Percentiles rank a stretch among this genome's conserved stretches.
Evolutionary conservation across 2,888 invertebrate species (phyloP).

Genomic region (Acanthosoma haemorrhoidale): DNA sequence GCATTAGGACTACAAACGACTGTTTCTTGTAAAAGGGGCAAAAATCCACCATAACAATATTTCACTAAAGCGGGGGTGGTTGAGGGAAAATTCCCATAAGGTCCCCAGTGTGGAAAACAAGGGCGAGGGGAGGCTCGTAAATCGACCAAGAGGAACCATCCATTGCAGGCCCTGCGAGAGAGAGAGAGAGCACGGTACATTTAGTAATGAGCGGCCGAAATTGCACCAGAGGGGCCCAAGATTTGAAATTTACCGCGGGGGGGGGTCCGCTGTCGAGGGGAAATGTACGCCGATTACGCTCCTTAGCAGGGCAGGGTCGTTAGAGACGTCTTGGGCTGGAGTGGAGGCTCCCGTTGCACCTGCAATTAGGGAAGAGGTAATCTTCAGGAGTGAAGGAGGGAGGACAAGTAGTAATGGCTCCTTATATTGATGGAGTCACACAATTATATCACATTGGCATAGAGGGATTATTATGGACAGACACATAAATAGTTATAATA

Average conservation of each 20-base stretch:
- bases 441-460: too few relatives aligned
- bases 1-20: neutral
- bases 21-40: neutral
- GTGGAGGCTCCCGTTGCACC: neutral
- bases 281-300: neutral
- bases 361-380: too few relatives aligned
- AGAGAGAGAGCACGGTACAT: constrained; percentile 11
- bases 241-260: neutral
- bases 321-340: neutral
- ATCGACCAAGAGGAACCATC: neutral
- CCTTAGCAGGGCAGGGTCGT: neutral
- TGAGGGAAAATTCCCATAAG: constrained; percentile 18
- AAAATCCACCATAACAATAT: constrained; percentile 18
- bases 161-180: neutral
- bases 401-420: too few relatives aligned
- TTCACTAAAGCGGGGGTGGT: neutral
- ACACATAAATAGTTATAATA: too few relatives aligned
- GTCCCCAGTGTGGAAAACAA: constrained; percentile 14
- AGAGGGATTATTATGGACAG: too few relatives aligned
- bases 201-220: constrained; percentile 23
- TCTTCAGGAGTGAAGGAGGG: too few relatives aligned
- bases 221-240: neutral
- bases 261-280: neutral
- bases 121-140: neutral
- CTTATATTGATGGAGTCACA: too few relatives aligned